phyloP scores from a whole-genome alignment of 2,113 vertebrate genomes.

The Muntiacus reevesi region DNA sequence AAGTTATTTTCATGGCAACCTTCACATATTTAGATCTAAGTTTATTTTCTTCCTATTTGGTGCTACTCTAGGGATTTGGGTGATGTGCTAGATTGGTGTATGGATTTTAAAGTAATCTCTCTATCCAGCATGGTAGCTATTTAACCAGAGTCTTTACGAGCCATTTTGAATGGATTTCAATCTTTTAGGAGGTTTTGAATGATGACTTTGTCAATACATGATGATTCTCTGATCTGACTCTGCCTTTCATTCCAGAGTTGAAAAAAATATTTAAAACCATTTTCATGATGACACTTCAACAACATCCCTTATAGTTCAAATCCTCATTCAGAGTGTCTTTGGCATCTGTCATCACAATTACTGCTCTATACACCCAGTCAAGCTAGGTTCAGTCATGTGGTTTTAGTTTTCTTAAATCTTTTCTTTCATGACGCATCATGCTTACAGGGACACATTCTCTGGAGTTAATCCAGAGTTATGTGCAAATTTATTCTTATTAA shows the following conservation, averaged over 20 bases:
- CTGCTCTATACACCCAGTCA: not conserved
- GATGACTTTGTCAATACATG: not conserved
- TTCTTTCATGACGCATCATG: not conserved
- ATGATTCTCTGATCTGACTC: not conserved
- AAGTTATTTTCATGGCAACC: not conserved
- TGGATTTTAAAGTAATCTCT: not conserved
- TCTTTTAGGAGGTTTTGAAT: not conserved
- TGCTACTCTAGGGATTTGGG: not conserved
- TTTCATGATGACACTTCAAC: not conserved
- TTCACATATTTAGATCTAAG: not conserved
- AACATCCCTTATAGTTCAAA: not conserved
- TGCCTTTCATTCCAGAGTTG: not conserved
- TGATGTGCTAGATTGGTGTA: not conserved
- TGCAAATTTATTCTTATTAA: not conserved
- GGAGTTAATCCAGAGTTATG: not conserved
- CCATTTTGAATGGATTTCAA: not conserved
- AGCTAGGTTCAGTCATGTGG: not conserved
- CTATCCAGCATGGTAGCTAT: rapidly evolving
- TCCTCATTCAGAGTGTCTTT: not conserved
- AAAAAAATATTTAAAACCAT: not conserved
- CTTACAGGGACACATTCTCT: not conserved
- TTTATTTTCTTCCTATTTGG: not conserved
- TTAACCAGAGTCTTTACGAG: not conserved
- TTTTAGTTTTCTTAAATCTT: not conserved
- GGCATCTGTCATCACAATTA: not conserved